phyloP scores from a whole-genome alignment of 2,113 vertebrate genomes.

The Pedetes capensis region DNA sequence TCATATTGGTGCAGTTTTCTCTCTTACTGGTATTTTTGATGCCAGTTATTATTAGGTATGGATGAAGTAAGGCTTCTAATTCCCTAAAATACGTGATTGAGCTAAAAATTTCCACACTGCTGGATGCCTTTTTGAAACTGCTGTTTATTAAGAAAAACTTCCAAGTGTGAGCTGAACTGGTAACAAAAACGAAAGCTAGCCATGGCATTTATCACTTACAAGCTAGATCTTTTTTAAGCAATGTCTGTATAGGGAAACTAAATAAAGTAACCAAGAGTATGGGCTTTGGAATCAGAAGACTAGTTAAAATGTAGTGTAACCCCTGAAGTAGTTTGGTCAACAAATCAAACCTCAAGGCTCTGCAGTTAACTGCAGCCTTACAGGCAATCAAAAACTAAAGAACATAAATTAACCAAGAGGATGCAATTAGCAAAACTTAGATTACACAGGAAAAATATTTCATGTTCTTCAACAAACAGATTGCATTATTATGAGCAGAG shows the following conservation, averaged over 20 bases:
- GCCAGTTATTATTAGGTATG: neutral
- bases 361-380: neutral
- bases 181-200: neutral
- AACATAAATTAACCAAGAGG: neutral
- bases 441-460: neutral
- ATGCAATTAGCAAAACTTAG: neutral
- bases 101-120: neutral
- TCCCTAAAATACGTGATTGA: neutral
- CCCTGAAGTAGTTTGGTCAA: neutral
- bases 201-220: neutral
- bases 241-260: neutral
- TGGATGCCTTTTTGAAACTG: neutral
- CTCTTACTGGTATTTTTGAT: neutral
- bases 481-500: neutral
- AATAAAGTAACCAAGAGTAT: neutral
- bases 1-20: neutral
- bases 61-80: neutral
- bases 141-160: neutral
- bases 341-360: neutral
- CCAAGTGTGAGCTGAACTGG: neutral
- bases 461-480: slow-evolving; percentile 18
- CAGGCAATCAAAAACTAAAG: neutral
- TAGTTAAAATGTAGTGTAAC: neutral
- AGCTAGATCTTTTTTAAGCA: neutral
- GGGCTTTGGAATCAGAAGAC: neutral